Percentiles rank a stretch among this genome's conserved stretches.
These are phyloP conservation scores for Lepidothrix coronata DNA, from an alignment of 2,113 vertebrate genomes.

Conservation along the genomic window DNA sequence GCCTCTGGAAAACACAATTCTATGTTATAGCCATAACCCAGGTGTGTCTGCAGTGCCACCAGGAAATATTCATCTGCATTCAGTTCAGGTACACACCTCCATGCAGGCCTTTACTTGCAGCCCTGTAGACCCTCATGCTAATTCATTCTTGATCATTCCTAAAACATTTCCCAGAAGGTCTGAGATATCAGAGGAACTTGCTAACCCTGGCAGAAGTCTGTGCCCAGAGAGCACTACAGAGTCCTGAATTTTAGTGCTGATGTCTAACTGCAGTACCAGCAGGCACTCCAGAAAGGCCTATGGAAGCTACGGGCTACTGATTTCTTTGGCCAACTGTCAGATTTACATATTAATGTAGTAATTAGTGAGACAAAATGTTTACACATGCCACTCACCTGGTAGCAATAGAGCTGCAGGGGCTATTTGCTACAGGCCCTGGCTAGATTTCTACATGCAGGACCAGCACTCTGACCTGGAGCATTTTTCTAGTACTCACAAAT, in stretches of 20 bases:
- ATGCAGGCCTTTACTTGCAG: background rate
- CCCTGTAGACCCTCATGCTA: background rate
- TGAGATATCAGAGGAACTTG: background rate
- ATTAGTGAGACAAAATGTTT: background rate
- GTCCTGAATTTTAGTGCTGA: background rate
- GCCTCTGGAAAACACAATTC: background rate
- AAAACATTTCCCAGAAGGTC: background rate
- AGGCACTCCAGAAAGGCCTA: background rate
- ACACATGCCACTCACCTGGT: background rate
- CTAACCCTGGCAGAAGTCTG: background rate
- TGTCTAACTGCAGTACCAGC: background rate
- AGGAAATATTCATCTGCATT: background rate
- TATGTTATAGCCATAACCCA: background rate
- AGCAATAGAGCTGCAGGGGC: background rate
- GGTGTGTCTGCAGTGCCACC: background rate
- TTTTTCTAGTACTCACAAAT: background rate
- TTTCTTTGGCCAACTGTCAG: background rate
- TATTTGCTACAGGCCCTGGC: background rate
- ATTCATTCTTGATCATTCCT: background rate
- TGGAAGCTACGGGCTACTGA: background rate
- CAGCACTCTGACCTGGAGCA: background rate
- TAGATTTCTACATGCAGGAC: background rate
- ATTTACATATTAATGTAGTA: background rate
- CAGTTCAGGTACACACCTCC: background rate
- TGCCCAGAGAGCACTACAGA: background rate